Percentiles rank a stretch among this genome's conserved stretches.
phyloP scores from a whole-genome alignment of 2,888 invertebrate genomes.

The Heliconius cydno region DNA sequence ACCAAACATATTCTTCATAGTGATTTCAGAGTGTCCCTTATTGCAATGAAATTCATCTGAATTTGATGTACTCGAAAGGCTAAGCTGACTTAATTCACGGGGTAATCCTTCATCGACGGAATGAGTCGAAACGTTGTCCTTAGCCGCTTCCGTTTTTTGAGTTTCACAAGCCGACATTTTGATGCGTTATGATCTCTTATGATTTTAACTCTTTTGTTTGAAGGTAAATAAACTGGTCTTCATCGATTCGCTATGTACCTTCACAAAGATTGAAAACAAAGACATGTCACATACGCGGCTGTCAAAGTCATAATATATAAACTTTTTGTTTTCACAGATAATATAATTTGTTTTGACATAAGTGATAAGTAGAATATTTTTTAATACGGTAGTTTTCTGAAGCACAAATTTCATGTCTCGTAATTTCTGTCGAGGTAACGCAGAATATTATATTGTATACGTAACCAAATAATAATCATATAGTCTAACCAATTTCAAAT shows the following conservation, averaged over 20 bases:
- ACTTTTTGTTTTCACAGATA: slow-evolving; percentile 4
- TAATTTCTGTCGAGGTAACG: no score
- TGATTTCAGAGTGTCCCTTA: slow-evolving; percentile 91
- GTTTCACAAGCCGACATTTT: slow-evolving; percentile 75
- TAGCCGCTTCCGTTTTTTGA: slow-evolving; percentile 71
- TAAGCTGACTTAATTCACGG: slow-evolving; percentile 86
- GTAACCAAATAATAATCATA: no score
- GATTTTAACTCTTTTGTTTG: slow-evolving; percentile 31
- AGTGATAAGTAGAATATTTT: neutral
- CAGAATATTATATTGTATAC: no score
- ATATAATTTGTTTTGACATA: neutral
- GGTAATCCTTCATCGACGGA: slow-evolving; percentile 84
- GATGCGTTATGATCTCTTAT: slow-evolving; percentile 31
- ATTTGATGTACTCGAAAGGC: slow-evolving; percentile 86
- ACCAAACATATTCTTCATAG: slow-evolving; percentile 91
- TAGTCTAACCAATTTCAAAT: no score
- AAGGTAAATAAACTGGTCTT: slow-evolving; percentile 42
- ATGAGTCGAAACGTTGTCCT: slow-evolving; percentile 79
- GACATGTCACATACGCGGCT: slow-evolving; percentile 51
- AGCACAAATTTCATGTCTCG: no score
- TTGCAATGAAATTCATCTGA: slow-evolving; percentile 91
- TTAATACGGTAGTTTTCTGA: no score
- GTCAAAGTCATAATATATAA: slow-evolving; percentile 24
- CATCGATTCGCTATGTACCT: slow-evolving; percentile 39
- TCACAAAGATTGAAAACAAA: slow-evolving; percentile 62